Evolutionary conservation across 2,797 vertebrate genomes (phyloP), one percentile per base, ranked within the genome.

Genomic region (Tragelaphus eurycerus): DNA sequence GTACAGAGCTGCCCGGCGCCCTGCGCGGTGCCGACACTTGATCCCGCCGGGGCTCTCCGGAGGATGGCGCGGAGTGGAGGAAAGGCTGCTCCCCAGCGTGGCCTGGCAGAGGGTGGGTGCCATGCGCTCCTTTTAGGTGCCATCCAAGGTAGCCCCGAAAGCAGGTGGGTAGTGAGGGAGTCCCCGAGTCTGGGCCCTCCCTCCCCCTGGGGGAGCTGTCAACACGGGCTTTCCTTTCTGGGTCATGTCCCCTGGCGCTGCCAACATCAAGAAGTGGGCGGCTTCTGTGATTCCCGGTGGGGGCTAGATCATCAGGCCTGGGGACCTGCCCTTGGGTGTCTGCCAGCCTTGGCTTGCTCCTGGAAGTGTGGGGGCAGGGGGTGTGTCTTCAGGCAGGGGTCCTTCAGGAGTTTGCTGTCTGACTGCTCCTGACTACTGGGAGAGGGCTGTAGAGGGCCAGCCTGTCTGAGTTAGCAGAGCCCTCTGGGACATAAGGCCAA

Each of bases 151-250:
- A 13, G 38, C 13, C 78, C 5, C 0, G 1, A 19, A 46, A 43
- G 82, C 71, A 96, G 93, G 60, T 74, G 93, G 50, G 31, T 5
- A 9, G 59, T 9, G 74, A 55, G 31, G 93, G 94, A 88, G 86
- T 89, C 64, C 83, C 13, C 0, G 34, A 86, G 46, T 11, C 92
- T 59, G 76, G 81, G 11, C 6, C 89, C 38, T 16, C 1, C 14
- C 48, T 29, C 19, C 95, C 81, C 81, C 55, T 21, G 1, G 95
- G 79, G 95, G 60, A 95, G 50, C 92, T 93, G 91, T 94, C 94
- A 76, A 43, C 25, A 50, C 57, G 71, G 60, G 71, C 93, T 85
- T 57, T 50, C 15, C 57, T 98, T 97, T 98, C 98, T 98, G 97
- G 98, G 98, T 97, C 96, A 96, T 3, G 83, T 97, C 96, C 79